Conservation (phyloP, 2,888 invertebrate genomes). For the Drosophila cognata region DNA sequence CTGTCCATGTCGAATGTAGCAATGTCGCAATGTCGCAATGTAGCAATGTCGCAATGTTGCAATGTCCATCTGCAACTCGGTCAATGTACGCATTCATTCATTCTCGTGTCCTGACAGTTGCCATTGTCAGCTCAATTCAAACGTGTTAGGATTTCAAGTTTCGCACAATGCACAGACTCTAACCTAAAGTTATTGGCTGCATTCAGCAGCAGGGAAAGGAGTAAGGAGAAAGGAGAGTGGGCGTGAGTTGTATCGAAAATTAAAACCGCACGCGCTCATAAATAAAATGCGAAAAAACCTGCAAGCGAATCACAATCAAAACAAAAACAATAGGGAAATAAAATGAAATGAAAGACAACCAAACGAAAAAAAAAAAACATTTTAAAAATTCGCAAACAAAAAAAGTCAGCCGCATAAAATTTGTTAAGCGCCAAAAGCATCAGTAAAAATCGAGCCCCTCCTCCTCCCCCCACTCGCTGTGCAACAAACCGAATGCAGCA, state of each 20-base stretch:
- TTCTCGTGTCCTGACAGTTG: slow-evolving; percentile 55
- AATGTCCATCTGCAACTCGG: slow-evolving; percentile 41
- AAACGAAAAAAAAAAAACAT: slow-evolving; percentile 26
- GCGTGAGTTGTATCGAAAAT: slow-evolving; percentile 35
- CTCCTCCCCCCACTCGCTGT: not conserved
- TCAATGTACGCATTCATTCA: slow-evolving; percentile 63
- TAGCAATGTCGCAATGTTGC: slow-evolving; percentile 40
- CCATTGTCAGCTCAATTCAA: slow-evolving; percentile 54
- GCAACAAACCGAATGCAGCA: slow-evolving; percentile 69
- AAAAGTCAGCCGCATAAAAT: slow-evolving; percentile 68
- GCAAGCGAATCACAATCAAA: slow-evolving; percentile 35
- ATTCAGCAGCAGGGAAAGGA: not conserved
- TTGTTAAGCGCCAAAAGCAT: slow-evolving; percentile 76
- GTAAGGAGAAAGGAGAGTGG: not conserved
- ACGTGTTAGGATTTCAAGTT: slow-evolving; percentile 65
- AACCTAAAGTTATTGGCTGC: slow-evolving; percentile 50
- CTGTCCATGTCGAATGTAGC: slow-evolving; percentile 39
- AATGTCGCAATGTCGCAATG: slow-evolving; percentile 39
- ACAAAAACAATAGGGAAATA: slow-evolving; percentile 13
- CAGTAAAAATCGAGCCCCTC: slow-evolving; percentile 56
- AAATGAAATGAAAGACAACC: slow-evolving; percentile 16
- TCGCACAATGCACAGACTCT: slow-evolving; percentile 14
- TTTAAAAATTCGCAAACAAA: slow-evolving; percentile 58
- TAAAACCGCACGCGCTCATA: slow-evolving; percentile 63
- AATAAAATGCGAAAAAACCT: slow-evolving; percentile 56